phyloP scores from a whole-genome alignment of 2,113 vertebrate genomes.

The Elanus axillaris region DNA sequence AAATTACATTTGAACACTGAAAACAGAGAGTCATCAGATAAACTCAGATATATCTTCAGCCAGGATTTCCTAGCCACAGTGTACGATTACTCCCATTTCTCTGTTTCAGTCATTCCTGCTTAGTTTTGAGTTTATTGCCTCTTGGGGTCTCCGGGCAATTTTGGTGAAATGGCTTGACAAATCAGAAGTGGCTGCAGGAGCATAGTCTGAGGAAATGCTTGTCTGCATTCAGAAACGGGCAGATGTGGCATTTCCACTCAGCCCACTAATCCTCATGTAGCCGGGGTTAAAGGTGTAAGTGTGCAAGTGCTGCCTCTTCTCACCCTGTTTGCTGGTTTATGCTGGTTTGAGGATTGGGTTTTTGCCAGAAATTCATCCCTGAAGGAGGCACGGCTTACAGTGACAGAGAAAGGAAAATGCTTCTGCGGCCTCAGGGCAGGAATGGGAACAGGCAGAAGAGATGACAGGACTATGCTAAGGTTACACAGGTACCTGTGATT shows the following conservation, averaged over 20 bases:
- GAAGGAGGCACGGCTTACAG: not conserved
- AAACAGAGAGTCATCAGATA: conserved; percentile 38
- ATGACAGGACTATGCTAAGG: not conserved
- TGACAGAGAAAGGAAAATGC: not conserved
- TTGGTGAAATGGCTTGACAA: not conserved
- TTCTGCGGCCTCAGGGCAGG: not conserved
- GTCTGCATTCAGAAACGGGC: not conserved
- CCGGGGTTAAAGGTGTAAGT: not conserved
- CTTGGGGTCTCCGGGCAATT: not conserved
- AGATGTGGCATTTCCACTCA: not conserved
- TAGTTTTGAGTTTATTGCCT: not conserved
- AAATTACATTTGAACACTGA: conserved; percentile 31
- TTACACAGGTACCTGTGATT: not conserved
- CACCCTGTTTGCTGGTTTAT: not conserved
- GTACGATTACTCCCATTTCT: not conserved
- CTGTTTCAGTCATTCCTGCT: not conserved
- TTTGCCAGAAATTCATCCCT: not conserved
- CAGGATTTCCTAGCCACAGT: conserved; percentile 18
- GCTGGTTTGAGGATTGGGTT: not conserved
- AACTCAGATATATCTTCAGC: conserved; percentile 22
- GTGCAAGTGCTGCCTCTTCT: not conserved
- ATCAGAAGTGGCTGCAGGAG: not conserved
- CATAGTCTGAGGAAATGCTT: not conserved
- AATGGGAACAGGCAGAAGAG: not conserved
- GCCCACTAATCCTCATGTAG: not conserved